Base-by-base conservation (phyloP, 2,113 vertebrate species). In the Picathartes gymnocephalus region DNA sequence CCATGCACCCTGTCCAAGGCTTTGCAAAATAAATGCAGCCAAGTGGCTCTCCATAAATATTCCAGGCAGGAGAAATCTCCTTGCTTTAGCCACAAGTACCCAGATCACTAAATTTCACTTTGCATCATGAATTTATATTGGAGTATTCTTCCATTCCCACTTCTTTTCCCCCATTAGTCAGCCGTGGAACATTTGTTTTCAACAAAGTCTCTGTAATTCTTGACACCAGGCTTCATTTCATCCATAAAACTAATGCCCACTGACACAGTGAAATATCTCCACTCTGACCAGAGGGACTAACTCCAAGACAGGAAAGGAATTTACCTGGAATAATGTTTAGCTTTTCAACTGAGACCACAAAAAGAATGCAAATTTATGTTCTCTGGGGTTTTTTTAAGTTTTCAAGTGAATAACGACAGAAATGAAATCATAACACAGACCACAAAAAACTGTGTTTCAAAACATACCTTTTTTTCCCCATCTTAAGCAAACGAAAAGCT, bases 361-460 rank as follows among this genome's bases (percentile, higher is more conserved):
- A 2, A 66, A 61, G 24, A 42, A 47, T 9, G 18, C 12, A 58
- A 19, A 14, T 13, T 68, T 64, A 13, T 54, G 15, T 31, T 28
- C 45, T 37, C 33, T 56, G 5, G 6, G 22, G 2, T 3, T 7
- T 17, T 27, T 57, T 37, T 33, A 44, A 24, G 7, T 60, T 88
- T 56, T 70, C 12, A 57, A 56, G 13, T 24, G 6, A 68, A 51
- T 50, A 37, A 85, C 69, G 25, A 14, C 14, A 71, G 5, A 15
- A 69, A 17, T 6, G 3, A 39, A 54, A 28, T 57, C 22, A 21
- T 16, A 61, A 27, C 7, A 39, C 3, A 71, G 9, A 42, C 8
- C 24, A 17, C 0, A 0, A 64, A 19, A 54, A 65, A 37, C 0
- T 4, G 3, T 47, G 8, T 47, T 83, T 25, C 24, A 64, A 84